Evolutionary conservation across 2,797 vertebrate genomes (phyloP).

Genomic region (Cygnus olor): DNA sequence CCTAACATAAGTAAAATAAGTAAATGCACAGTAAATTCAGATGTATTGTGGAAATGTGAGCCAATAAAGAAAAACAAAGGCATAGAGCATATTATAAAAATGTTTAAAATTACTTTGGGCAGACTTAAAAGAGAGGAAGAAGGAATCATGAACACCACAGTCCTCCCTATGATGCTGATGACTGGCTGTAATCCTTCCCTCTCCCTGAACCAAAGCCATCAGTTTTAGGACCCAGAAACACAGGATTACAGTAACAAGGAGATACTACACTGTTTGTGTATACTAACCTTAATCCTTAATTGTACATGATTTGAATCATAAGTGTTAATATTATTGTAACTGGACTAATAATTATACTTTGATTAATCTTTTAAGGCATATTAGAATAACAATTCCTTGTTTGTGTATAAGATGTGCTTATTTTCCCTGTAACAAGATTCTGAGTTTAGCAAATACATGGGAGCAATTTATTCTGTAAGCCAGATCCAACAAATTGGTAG

Average conservation of each 20-base stretch:
- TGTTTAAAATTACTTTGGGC: not conserved
- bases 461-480: not conserved
- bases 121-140: not conserved
- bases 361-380: not conserved
- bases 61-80: not conserved
- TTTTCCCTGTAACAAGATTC: not conserved
- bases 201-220: not conserved
- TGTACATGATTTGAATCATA: not conserved
- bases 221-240: not conserved
- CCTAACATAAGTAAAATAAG: not conserved
- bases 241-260: not conserved
- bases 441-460: not conserved
- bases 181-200: not conserved
- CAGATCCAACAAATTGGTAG: not conserved
- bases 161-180: not conserved
- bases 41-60: not conserved
- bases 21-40: not conserved
- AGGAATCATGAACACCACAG: accelerated
- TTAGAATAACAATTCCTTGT: not conserved
- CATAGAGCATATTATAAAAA: not conserved
- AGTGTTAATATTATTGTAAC: not conserved
- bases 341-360: not conserved
- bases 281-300: not conserved
- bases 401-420: not conserved
- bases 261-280: accelerated